Percentiles rank a stretch among this genome's conserved stretches.
Evolutionary conservation across 2,888 invertebrate species (phyloP).

Genomic region (Trilocha varians): DNA sequence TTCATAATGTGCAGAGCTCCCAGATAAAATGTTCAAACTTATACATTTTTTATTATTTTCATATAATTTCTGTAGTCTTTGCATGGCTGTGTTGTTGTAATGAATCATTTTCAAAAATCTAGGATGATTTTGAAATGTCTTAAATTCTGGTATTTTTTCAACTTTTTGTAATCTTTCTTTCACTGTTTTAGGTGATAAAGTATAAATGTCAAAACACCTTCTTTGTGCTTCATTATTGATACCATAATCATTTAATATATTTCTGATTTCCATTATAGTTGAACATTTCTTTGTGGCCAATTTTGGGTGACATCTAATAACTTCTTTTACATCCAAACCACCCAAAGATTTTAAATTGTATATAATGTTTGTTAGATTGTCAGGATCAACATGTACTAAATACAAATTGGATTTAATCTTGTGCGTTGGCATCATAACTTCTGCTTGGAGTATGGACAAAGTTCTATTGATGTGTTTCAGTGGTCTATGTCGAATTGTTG

Average conservation of each 20-base stretch:
- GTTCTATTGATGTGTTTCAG: constrained; percentile 50
- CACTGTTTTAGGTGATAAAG: constrained; percentile 47
- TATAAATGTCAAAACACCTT: constrained; percentile 59
- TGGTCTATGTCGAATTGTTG: constrained; percentile 60
- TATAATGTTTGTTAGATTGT: constrained; percentile 51
- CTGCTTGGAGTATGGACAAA: constrained; percentile 42
- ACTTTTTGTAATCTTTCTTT: constrained; percentile 46
- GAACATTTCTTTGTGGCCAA: constrained; percentile 44
- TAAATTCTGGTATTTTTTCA: constrained; percentile 51
- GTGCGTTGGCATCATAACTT: constrained; percentile 41
- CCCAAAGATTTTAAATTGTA: constrained; percentile 44
- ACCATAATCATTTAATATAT: constrained; percentile 44
- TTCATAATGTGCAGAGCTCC: constrained; percentile 49
- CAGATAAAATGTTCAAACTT: constrained; percentile 58
- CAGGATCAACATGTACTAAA: constrained; percentile 53
- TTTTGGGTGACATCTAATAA: constrained; percentile 56
- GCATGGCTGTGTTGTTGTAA: constrained; percentile 49
- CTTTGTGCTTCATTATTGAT: constrained; percentile 55
- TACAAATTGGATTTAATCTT: constrained; percentile 62
- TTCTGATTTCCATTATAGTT: constrained; percentile 40
- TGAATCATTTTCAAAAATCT: constrained; percentile 60
- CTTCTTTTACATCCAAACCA: constrained; percentile 59
- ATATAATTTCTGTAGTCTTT: constrained; percentile 42
- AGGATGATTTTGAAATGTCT: constrained; percentile 48
- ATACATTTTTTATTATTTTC: constrained; percentile 53